Evolutionary conservation across 1,140 invertebrate species (phyloP).

Genomic region (Phenacoccus solenopsis): DNA sequence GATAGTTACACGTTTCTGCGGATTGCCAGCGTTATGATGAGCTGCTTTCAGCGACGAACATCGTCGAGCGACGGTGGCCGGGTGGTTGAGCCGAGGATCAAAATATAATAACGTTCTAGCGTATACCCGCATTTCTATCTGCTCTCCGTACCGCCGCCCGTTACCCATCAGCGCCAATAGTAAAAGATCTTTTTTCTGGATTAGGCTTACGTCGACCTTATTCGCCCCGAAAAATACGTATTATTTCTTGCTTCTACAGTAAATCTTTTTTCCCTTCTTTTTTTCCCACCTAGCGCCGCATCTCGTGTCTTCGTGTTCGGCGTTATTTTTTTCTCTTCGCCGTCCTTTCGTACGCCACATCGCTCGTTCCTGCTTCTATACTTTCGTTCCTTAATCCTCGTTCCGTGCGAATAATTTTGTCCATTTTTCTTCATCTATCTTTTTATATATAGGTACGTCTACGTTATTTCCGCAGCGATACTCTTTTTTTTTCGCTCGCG

Average conservation of each 20-base stretch:
- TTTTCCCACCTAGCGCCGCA: neutral
- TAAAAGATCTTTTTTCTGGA: constrained; percentile 13
- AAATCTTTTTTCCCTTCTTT: neutral
- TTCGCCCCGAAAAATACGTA: constrained; percentile 4
- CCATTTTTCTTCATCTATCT: constrained; percentile 11
- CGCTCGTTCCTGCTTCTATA: neutral
- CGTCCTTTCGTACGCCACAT: neutral
- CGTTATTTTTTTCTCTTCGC: neutral
- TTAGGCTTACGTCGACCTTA: constrained; percentile 6
- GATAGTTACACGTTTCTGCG: constrained; percentile 9
- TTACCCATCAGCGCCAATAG: neutral
- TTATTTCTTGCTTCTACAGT: constrained; percentile 9
- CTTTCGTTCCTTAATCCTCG: neutral
- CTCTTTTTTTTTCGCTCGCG: neutral
- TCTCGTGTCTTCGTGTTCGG: neutral
- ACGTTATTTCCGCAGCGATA: neutral
- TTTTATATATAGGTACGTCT: too few species aligned
- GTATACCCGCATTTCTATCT: neutral
- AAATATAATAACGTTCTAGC: constrained; percentile 6
- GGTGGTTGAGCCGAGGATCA: neutral
- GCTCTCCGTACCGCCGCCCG: neutral
- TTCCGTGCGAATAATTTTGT: constrained; percentile 14
- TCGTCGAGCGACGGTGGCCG: neutral
- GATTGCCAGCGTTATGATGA: constrained; percentile 6
- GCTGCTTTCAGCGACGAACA: neutral